Base-by-base conservation (phyloP, 2,113 vertebrate genomes). In the Pelodiscus sinensis region DNA sequence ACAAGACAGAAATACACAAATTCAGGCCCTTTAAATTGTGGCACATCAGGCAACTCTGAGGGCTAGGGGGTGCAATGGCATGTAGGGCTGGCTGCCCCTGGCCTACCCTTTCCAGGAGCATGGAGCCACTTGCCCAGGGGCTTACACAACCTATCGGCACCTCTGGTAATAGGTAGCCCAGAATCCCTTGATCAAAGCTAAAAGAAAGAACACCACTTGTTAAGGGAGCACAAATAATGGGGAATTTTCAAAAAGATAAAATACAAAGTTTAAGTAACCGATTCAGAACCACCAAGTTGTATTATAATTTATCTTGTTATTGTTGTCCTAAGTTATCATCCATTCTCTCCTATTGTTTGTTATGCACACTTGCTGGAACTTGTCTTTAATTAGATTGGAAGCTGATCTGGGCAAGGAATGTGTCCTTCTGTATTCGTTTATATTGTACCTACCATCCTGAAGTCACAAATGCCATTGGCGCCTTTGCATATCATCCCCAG, bases 401-500 rank as follows among this genome's bases (percentile, higher is more conserved):
- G 52, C 27, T 29, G 83, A 83, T 56, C 86, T n/a, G 31, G 62
- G 31, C 8, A 68, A 71, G 88, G 79, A 84, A 60, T 25, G 73
- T 0, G 0, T 15, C 25, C 56, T 51, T 18, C 82, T 35, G 0
- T 51, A 8, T 80, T 68, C 9, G 62, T 68, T 55, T 85, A 73
- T 82, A 3, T 8, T 60, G 85, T 57, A 58, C 79, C 81, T 15
- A 87, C 51, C 78, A 88, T 77, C 24, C 58, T 2, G 81, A 89
- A 58, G 1, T 87, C 54, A 62, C 58, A 81, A 78, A 77, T 93
- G 55, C 82, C 92, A 50, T 58, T 8, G 83, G 68, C 90, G 90
- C 83, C 90, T 93, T 80, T 90, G 89, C 82, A 13, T 94, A 79
- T 55, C 87, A 50, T 22, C 44, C 62, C 71, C 77, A 79, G 57